phyloP scores from a whole-genome alignment of 2,888 invertebrate genomes.

The Stictocephala bisonia region DNA sequence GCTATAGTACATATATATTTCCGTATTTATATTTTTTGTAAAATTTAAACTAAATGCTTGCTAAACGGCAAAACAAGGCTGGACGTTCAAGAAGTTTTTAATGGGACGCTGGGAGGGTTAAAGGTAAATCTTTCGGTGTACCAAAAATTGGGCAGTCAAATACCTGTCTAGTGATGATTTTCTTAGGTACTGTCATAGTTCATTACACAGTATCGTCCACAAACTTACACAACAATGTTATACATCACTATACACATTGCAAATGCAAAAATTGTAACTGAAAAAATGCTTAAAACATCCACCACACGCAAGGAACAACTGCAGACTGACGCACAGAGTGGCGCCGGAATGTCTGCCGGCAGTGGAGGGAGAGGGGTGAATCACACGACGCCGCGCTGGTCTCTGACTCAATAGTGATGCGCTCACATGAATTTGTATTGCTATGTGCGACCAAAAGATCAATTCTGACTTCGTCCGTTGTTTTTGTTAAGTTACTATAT shows the following conservation, averaged over 20 bases:
- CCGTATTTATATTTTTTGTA: too few species aligned
- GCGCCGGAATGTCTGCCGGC: neutral
- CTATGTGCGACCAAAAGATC: slow-evolving; percentile 2
- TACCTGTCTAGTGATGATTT: slow-evolving; percentile 25
- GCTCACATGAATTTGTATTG: neutral
- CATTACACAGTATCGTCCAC: slow-evolving; percentile 28
- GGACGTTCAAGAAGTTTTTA: too few species aligned
- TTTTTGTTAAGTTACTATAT: neutral
- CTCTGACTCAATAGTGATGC: neutral
- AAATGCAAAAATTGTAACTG: slow-evolving; percentile 22
- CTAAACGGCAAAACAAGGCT: too few species aligned
- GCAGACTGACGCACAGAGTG: neutral
- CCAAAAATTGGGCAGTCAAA: slow-evolving; percentile 25
- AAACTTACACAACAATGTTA: slow-evolving; percentile 3
- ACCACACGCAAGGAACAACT: slow-evolving; percentile 18
- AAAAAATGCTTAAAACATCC: slow-evolving; percentile 3
- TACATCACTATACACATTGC: neutral
- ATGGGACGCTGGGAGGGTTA: too few species aligned
- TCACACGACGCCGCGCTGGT: neutral
- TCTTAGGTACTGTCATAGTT: slow-evolving; percentile 14
- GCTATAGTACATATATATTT: too few species aligned
- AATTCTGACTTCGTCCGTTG: neutral
- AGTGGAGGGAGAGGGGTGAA: neutral
- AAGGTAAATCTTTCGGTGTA: slow-evolving; percentile 17
- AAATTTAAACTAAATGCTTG: too few species aligned